phyloP scores from a whole-genome alignment of 2,113 vertebrate genomes.

The Pseudorectes ferrugineus region DNA sequence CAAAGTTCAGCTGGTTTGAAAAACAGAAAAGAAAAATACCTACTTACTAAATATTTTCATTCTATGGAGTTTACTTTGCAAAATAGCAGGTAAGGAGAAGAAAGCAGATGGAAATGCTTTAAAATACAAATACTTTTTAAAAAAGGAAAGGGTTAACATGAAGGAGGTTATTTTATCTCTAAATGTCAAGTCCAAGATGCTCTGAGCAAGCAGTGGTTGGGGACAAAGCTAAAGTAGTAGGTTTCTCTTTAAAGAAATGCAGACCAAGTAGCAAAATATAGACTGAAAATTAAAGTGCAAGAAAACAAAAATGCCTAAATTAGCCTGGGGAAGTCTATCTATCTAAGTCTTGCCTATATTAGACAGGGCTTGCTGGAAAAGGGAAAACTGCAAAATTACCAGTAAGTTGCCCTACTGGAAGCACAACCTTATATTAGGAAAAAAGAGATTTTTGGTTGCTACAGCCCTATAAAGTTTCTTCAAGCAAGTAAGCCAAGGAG shows the following conservation, averaged over 20 bases:
- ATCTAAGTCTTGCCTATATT: neutral
- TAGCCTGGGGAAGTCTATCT: neutral
- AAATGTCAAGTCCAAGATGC: neutral
- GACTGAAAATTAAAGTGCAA: constrained; percentile 49
- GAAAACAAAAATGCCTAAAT: constrained; percentile 25
- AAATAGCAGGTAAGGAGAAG: neutral
- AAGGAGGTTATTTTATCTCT: neutral
- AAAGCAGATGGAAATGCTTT: neutral
- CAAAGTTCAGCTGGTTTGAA: neutral
- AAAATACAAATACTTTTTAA: neutral
- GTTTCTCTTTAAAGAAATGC: constrained; percentile 35
- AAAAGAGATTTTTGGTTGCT: neutral
- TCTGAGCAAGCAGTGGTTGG: neutral
- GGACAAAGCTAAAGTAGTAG: constrained; percentile 32
- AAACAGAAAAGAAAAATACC: neutral
- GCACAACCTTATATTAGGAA: neutral
- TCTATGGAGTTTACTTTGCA: neutral
- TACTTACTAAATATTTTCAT: neutral
- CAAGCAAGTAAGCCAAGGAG: neutral
- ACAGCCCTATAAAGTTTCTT: neutral
- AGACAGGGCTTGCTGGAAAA: neutral
- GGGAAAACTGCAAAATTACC: neutral
- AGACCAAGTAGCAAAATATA: constrained; percentile 39
- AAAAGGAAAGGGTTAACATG: neutral
- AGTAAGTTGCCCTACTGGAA: neutral